These are phyloP conservation scores for Cydia amplana DNA, from an alignment of 1,140 invertebrate species.

Conservation along the genomic window DNA sequence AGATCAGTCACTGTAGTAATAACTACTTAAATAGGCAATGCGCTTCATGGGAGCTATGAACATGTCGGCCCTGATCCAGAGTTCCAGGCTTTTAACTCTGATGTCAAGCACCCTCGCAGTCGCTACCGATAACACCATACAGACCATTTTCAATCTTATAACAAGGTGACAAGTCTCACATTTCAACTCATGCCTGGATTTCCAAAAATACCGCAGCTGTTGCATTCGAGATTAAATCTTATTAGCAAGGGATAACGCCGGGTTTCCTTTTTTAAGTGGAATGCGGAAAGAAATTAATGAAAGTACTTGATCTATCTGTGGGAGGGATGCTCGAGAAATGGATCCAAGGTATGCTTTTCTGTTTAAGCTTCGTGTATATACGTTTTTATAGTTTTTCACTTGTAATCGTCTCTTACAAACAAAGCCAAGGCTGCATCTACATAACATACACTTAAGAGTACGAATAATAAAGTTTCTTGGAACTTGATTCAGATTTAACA, in stretches of 20 bases:
- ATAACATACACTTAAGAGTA: too few species aligned
- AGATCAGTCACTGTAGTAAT: not conserved
- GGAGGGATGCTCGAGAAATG: not conserved
- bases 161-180: not conserved
- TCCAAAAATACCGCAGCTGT: not conserved
- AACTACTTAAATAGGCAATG: not conserved
- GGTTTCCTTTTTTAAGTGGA: not conserved
- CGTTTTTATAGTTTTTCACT: not conserved
- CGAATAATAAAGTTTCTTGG: too few species aligned
- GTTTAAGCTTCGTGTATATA: not conserved
- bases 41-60: too few species aligned
- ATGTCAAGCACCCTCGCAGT: not conserved
- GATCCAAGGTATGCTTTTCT: not conserved
- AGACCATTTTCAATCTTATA: not conserved
- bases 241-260: not conserved
- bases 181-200: not conserved
- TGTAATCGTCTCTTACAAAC: not conserved
- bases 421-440: too few species aligned
- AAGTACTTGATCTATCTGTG: constrained; percentile 16
- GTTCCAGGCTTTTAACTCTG: constrained; percentile 5
- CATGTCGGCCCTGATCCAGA: not conserved
- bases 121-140: not conserved
- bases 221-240: not conserved
- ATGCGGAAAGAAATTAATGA: constrained; percentile 6
- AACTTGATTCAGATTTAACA: too few species aligned